Evolutionary conservation across 2,888 invertebrate genomes (phyloP).

Genomic region (Caenorhabditis doughertyi): DNA sequence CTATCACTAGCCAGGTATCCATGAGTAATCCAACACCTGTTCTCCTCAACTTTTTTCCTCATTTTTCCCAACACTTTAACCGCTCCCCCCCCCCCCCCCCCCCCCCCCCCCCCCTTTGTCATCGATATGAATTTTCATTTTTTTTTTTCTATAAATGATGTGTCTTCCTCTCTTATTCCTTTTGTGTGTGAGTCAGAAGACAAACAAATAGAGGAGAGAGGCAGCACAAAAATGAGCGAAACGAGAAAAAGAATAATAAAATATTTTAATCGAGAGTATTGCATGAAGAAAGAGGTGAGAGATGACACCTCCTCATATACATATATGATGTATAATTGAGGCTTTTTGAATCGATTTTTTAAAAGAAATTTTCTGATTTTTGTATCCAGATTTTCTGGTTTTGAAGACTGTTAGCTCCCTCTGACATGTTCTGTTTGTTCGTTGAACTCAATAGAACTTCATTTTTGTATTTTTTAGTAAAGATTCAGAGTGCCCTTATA

Average conservation of each 20-base stretch:
- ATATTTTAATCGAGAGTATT: conserved; percentile 18
- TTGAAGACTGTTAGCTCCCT: too few relatives aligned
- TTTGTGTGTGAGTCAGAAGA: conserved; percentile 20
- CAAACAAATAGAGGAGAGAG: conserved; percentile 9
- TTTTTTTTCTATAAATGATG: neutral
- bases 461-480: too few relatives aligned
- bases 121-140: conserved; percentile 8
- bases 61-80: conserved; percentile 5
- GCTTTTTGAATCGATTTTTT: neutral
- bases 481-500: too few relatives aligned
- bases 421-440: too few relatives aligned
- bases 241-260: conserved; percentile 19
- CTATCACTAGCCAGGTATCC: neutral
- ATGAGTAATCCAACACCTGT: neutral
- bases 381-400: too few relatives aligned
- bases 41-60: neutral
- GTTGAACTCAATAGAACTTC: too few relatives aligned
- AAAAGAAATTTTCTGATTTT: too few relatives aligned
- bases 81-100: too few relatives aligned
- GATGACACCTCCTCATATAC: too few relatives aligned
- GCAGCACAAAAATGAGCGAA: neutral
- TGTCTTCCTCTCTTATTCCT: conserved; percentile 20
- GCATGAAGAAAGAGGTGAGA: too few relatives aligned
- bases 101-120: neutral
- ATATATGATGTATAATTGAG: too few relatives aligned